A percentile compares a stretch with the other conserved stretches of the same genome.
Evolutionary conservation across 2,113 vertebrate genomes (phyloP).

Genomic region (Labrus mixtus): DNA sequence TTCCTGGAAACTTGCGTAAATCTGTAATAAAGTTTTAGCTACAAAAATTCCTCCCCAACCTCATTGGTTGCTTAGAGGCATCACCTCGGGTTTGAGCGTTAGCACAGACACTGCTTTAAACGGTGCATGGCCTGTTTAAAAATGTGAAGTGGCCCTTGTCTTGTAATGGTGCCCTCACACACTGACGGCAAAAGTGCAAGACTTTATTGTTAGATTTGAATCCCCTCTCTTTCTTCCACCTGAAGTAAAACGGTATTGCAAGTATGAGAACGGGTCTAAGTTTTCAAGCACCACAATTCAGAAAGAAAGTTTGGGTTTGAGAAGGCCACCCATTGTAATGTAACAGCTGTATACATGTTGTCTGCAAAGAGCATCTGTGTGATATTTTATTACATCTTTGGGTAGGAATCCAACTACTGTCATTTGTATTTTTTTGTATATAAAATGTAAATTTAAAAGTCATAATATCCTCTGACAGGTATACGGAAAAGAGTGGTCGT

Average conservation of each 20-base stretch:
- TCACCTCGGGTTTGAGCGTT: neutral
- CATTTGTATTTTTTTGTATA: neutral
- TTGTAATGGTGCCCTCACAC: slow-evolving; percentile 22
- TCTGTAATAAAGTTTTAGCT: neutral
- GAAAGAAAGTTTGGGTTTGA: neutral
- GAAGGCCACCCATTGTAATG: neutral
- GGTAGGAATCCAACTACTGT: neutral
- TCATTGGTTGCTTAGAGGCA: slow-evolving; percentile 44
- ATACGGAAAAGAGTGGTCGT: neutral
- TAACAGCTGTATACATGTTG: too few relatives aligned
- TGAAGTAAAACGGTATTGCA: slow-evolving; percentile 27
- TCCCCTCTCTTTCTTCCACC: slow-evolving; percentile 5
- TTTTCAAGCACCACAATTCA: neutral
- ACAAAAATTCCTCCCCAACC: slow-evolving; percentile 37
- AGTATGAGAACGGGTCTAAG: neutral
- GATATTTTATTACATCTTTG: neutral
- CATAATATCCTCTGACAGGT: neutral
- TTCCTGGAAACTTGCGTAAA: slow-evolving; percentile 21
- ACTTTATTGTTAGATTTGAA: slow-evolving; percentile 46
- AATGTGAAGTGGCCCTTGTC: slow-evolving; percentile 42
- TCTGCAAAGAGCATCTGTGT: too few relatives aligned
- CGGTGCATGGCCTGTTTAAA: slow-evolving; percentile 20
- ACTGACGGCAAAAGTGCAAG: slow-evolving; percentile 39
- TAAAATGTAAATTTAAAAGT: neutral
- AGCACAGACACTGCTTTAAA: too few relatives aligned